Base-by-base conservation (phyloP, 2,797 vertebrate species). In the Chiloscyllium punctatum region DNA sequence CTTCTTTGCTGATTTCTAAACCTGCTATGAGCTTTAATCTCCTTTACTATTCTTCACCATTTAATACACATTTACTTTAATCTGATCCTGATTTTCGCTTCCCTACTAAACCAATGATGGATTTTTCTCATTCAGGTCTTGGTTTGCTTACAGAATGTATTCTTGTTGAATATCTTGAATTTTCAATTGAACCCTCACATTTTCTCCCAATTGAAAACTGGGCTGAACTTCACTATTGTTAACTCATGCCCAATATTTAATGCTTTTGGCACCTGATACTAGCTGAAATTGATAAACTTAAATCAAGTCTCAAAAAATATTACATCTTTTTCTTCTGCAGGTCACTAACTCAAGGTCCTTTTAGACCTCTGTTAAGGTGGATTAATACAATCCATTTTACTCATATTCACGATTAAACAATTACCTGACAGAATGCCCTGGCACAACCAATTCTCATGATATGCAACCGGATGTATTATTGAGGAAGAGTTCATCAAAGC, bases 301-400 rank as follows among this genome's bases (percentile, higher is more conserved):
- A 16, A 18, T 95, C 48, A 77, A 95, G 27, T 5, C 94, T 71
- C 71, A 94, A n/a, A 51, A 74, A 69, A 74, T 74, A 23, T 15
- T 42, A 72, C 42, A 15, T n/a, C 37, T 30, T 48, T 42, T 18
- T 42, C 94, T 69, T 94, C 42, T 72, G 25, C 68, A 74, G 37
- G 3, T 27, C 74, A 42, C 25, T 42, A 77, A 77, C 9, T n/a
- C 7, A 33, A 30, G 23, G 23, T n/a, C 69, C 25, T 92, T 25
- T 92, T 69, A 42, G 71, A 95, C 94, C 30, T 77, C 15, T 77
- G 25, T 95, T 71, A 74, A 77, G 33, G 48, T 51, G 33, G 71
- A 95, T 95, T 53, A 74, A 95, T 74, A 57, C 42, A n/a, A 77
- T 95, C 77, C 77, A 33, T 72, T 95, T 95, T 77, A 77, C 77